Evolutionary conservation across 2,113 vertebrate genomes (phyloP).

Genomic region (Eptesicus fuscus): DNA sequence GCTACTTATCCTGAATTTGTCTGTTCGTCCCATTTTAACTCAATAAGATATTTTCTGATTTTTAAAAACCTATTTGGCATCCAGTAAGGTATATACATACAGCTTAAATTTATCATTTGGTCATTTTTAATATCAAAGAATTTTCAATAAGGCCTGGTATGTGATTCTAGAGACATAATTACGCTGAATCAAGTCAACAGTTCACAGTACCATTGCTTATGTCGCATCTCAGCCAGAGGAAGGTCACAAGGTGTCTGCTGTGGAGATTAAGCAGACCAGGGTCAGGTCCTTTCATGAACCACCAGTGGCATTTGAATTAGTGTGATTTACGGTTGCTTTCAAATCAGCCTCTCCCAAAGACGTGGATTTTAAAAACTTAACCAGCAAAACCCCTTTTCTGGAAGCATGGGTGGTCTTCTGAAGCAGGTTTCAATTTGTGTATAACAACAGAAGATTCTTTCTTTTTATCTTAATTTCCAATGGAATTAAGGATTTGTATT

Average conservation of each 20-base stretch:
- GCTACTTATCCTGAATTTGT: neutral
- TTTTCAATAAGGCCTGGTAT: neutral
- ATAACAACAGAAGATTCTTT: neutral
- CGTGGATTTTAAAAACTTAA: neutral
- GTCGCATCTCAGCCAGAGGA: neutral
- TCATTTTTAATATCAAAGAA: neutral
- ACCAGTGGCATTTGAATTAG: neutral
- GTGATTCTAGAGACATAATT: neutral
- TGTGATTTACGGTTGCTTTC: constrained; percentile 27
- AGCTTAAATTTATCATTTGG: neutral
- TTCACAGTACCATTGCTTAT: fast-evolving
- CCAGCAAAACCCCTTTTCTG: neutral
- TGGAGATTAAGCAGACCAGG: neutral
- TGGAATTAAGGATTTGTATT: neutral
- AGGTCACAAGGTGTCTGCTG: neutral
- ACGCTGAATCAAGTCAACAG: neutral
- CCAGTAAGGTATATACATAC: neutral
- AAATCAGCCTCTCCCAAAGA: neutral
- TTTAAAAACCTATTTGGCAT: neutral
- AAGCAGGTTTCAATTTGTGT: neutral
- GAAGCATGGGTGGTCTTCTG: neutral
- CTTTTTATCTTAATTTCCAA: neutral
- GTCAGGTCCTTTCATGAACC: neutral
- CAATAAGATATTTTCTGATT: neutral
- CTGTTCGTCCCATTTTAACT: neutral